Evolutionary conservation across 2,797 vertebrate genomes (phyloP).

Genomic region (Esox masquinongy): DNA sequence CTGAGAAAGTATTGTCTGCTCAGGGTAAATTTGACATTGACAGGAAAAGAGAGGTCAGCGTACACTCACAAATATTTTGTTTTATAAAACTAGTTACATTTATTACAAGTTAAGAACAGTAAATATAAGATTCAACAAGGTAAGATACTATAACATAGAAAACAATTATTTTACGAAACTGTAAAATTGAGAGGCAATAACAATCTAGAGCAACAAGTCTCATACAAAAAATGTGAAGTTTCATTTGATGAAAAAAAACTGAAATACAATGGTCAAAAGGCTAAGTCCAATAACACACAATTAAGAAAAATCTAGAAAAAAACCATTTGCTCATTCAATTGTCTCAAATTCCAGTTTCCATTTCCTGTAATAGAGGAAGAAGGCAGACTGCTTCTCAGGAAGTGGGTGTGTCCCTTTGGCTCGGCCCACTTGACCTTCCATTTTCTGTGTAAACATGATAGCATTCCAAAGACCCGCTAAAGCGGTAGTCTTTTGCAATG

Average conservation of each 20-base stretch:
- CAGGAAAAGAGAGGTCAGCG: constrained; percentile 37
- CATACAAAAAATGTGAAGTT: constrained; percentile 25
- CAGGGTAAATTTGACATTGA: constrained; percentile 38
- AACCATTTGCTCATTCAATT: constrained; percentile 26
- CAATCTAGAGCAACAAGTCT: constrained; percentile 8
- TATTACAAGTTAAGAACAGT: constrained; percentile 57
- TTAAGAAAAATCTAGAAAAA: constrained; percentile 42
- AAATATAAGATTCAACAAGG: constrained; percentile 56
- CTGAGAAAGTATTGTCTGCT: constrained; percentile 56
- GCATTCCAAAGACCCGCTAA: constrained; percentile 55
- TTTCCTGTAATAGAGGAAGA: constrained; percentile 27
- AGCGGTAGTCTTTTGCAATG: constrained; percentile 37
- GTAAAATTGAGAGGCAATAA: constrained; percentile 64
- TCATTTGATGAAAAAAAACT: constrained; percentile 1
- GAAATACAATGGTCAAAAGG: not conserved
- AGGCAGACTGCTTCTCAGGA: constrained; percentile 5
- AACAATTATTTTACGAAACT: constrained; percentile 52
- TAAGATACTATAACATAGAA: constrained; percentile 48
- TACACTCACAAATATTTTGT: constrained; percentile 57
- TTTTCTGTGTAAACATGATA: constrained; percentile 72
- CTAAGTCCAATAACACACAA: constrained; percentile 35
- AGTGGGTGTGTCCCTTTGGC: constrained; percentile 50
- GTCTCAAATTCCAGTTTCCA: constrained; percentile 15
- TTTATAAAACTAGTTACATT: constrained; percentile 77
- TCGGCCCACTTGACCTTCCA: constrained; percentile 44